These are phyloP conservation scores for Thaleichthys pacificus DNA, from an alignment of 2,797 vertebrate species.

Conservation along the genomic window DNA sequence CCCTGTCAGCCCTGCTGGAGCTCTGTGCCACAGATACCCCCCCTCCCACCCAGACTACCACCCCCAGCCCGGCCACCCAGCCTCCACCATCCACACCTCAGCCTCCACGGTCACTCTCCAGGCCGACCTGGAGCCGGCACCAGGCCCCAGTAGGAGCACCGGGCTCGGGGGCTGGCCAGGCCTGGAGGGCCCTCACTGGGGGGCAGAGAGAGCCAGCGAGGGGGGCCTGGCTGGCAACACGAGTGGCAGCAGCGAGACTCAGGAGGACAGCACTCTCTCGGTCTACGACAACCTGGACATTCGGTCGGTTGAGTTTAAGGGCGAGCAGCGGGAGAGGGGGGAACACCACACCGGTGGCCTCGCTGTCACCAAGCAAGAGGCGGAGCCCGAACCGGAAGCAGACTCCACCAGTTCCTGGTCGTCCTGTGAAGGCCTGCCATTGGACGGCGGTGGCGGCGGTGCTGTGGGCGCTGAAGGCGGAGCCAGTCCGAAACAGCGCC, in stretches of 20 bases:
- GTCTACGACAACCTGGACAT: slow-evolving; percentile 73
- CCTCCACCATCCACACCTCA: slow-evolving; percentile 24
- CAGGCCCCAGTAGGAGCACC: slow-evolving; percentile 19
- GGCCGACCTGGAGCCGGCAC: slow-evolving; percentile 18
- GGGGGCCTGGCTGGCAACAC: slow-evolving; percentile 20
- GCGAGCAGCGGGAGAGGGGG: slow-evolving; percentile 12
- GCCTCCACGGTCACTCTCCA: slow-evolving; percentile 35
- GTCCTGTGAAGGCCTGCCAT: slow-evolving; percentile 70
- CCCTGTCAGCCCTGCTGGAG: slow-evolving; percentile 16
- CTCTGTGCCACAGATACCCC: slow-evolving; percentile 61
- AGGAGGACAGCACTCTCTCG: slow-evolving; percentile 70
- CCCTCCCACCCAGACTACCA: slow-evolving; percentile 56
- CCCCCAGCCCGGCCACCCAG: slow-evolving; percentile 19
- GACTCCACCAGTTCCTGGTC: slow-evolving; percentile 72
- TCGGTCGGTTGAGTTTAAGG: slow-evolving; percentile 5
- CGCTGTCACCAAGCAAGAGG: slow-evolving; percentile 13
- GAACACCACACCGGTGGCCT: background rate
- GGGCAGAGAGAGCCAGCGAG: slow-evolving; percentile 23
- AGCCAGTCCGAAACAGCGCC: slow-evolving; percentile 23
- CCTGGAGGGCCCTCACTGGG: slow-evolving; percentile 40
- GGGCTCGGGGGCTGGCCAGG: slow-evolving; percentile 42
- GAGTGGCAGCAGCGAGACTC: slow-evolving; percentile 66
- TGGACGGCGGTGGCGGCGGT: slow-evolving; percentile 45
- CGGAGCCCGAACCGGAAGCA: slow-evolving; percentile 33
- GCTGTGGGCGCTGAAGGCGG: background rate